Percentiles rank a stretch among this genome's conserved stretches.
Conservation (phyloP, 2,888 invertebrate genomes). For the Leptinotarsa tumamoca region DNA sequence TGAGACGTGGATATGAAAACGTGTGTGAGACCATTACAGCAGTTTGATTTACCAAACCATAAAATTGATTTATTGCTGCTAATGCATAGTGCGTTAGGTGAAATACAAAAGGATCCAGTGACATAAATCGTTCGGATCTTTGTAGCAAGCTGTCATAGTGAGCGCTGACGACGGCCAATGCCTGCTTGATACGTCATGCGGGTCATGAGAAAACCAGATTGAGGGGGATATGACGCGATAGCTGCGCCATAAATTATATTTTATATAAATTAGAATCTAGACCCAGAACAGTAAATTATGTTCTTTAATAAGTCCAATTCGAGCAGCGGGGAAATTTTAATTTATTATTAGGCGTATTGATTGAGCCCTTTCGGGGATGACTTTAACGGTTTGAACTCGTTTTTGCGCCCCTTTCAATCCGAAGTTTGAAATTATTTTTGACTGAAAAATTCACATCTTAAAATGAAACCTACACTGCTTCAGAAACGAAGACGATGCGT, state of each 20-base stretch:
- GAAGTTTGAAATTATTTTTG: neutral
- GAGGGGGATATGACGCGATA: conserved; percentile 48
- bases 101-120: conserved; percentile 66
- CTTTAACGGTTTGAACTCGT: conserved; percentile 12
- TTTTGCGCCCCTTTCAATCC: conserved; percentile 2
- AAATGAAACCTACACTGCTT: neutral
- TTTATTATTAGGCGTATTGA: conserved; percentile 43
- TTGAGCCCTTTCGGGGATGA: conserved; percentile 39
- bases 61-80: conserved; percentile 68
- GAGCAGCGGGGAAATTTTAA: conserved; percentile 37
- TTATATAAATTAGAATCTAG: conserved; percentile 56
- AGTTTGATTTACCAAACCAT: conserved; percentile 68
- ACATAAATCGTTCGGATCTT: conserved; percentile 67
- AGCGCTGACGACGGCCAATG: conserved; percentile 46
- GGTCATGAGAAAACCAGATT: conserved; percentile 56
- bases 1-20: conserved; percentile 47
- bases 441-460: neutral
- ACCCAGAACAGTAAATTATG: conserved; percentile 45
- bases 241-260: conserved; percentile 53
- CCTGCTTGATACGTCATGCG: conserved; percentile 48
- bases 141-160: conserved; percentile 63
- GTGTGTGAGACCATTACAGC: conserved; percentile 63
- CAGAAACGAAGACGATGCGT: neutral
- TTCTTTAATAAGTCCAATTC: conserved; percentile 46
- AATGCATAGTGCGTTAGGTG: conserved; percentile 67